These are phyloP conservation scores for Microctenopoma lineatum DNA, from an alignment of 2,797 vertebrate species.

Conservation along the genomic window DNA sequence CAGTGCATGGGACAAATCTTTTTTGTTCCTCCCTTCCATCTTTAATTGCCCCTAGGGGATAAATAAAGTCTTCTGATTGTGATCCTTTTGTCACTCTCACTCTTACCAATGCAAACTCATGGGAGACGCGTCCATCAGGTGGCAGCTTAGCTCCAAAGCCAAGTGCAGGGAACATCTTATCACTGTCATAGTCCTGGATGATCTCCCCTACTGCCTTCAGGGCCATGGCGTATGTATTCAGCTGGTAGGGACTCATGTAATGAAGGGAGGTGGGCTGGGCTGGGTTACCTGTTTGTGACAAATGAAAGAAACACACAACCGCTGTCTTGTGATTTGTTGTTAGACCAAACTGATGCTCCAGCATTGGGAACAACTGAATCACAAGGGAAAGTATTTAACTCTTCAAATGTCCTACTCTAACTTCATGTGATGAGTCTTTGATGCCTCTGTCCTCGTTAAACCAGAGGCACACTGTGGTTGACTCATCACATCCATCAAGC, in stretches of 20 bases:
- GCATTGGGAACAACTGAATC: background rate
- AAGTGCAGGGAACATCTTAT: slow-evolving; percentile 98
- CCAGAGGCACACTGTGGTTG: background rate
- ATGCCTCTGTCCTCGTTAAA: background rate
- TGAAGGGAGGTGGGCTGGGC: slow-evolving; percentile 97
- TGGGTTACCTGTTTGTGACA: slow-evolving; percentile 88
- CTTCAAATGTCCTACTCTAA: background rate
- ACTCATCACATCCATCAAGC: background rate
- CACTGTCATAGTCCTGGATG: slow-evolving; percentile 98
- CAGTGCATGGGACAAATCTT: background rate
- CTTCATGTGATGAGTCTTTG: background rate
- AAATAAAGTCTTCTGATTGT: too few species aligned
- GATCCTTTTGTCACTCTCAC: background rate
- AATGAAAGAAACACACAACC: slow-evolving; percentile 27
- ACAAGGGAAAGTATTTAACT: background rate
- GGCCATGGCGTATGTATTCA: slow-evolving; percentile 97
- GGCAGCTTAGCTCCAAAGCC: slow-evolving; percentile 97
- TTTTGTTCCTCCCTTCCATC: background rate
- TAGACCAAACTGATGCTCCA: background rate
- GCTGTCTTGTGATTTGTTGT: background rate
- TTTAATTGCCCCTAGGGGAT: too few species aligned
- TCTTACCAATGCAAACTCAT: slow-evolving; percentile 97
- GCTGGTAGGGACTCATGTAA: slow-evolving; percentile 98
- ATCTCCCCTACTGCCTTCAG: slow-evolving; percentile 97
- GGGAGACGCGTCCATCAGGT: slow-evolving; percentile 95